These are phyloP conservation scores for Aphrocallistes beatrix DNA, from an alignment of 37 sponge, comb jelly and placozoan species.

Conservation along the genomic window DNA sequence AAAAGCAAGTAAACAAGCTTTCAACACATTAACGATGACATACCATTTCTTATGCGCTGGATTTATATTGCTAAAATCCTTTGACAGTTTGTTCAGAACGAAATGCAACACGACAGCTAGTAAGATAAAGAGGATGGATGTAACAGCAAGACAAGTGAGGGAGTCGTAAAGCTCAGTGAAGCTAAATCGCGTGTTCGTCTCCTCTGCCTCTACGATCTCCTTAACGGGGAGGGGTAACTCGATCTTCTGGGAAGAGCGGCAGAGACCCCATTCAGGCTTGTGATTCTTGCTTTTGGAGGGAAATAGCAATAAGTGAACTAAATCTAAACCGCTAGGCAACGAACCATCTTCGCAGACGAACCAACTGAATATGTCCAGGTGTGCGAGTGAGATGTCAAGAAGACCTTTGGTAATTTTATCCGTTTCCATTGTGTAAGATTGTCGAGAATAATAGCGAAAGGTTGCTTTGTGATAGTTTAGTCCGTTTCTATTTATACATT, in stretches of 20 bases:
- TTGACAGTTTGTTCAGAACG: slow-evolving; percentile 33
- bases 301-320: slow-evolving; percentile 32
- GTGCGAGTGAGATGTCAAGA: not conserved
- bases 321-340: slow-evolving; percentile 41
- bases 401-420: not conserved
- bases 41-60: slow-evolving; percentile 83
- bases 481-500: not conserved
- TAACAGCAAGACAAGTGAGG: slow-evolving; percentile 21
- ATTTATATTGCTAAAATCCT: slow-evolving; percentile 32
- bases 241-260: not conserved
- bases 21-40: slow-evolving; percentile 62
- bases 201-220: not conserved
- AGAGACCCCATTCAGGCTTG: not conserved
- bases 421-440: not conserved
- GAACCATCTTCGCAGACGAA: slow-evolving; percentile 44
- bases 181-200: slow-evolving; percentile 21
- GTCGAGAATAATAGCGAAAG: not conserved
- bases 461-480: not conserved
- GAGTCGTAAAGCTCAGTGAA: slow-evolving; percentile 43
- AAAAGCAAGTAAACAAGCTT: slow-evolving; percentile 39
- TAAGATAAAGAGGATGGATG: slow-evolving; percentile 24
- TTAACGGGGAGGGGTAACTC: not conserved
- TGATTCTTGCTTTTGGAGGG: not conserved
- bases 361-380: slow-evolving; percentile 19
- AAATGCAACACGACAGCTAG: slow-evolving; percentile 13